A percentile compares a stretch with the other conserved stretches of the same genome.
These are phyloP conservation scores for Sarcophaga bullata DNA, from an alignment of 1,140 invertebrate species.

Conservation along the genomic window DNA sequence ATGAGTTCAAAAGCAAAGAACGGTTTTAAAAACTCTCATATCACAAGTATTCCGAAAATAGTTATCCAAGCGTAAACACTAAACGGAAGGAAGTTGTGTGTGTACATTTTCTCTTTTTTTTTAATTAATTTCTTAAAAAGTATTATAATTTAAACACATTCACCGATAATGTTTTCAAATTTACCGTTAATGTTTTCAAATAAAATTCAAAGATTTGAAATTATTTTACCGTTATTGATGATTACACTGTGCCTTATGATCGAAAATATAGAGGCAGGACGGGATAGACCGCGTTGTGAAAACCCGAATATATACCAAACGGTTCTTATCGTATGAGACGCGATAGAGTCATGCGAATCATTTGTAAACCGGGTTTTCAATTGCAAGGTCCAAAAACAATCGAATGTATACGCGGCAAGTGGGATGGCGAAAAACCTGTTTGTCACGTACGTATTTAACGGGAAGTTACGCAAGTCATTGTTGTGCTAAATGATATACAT, in stretches of 20 bases:
- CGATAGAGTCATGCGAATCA: slow-evolving; percentile 27
- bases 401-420: slow-evolving; percentile 41
- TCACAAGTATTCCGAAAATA: slow-evolving; percentile 3
- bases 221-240: neutral
- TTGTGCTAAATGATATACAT: neutral
- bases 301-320: slow-evolving; percentile 28
- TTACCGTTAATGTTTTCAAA: neutral
- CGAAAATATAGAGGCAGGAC: neutral
- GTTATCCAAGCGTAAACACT: slow-evolving; percentile 6
- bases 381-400: slow-evolving; percentile 28
- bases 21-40: neutral
- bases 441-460: slow-evolving; percentile 43
- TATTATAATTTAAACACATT: no score
- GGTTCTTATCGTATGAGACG: slow-evolving; percentile 29
- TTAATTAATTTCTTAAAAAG: no score
- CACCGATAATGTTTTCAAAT: no score
- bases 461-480: neutral
- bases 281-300: slow-evolving; percentile 18
- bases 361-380: slow-evolving; percentile 36
- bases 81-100: neutral
- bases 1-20: slow-evolving; percentile 19
- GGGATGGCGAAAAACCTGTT: slow-evolving; percentile 42
- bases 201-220: neutral
- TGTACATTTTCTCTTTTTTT: no score
- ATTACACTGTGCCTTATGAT: neutral